A percentile compares a stretch with the other conserved stretches of the same genome.
Conservation (phyloP, 2,113 vertebrate genomes). For the Nerophis ophidion region DNA sequence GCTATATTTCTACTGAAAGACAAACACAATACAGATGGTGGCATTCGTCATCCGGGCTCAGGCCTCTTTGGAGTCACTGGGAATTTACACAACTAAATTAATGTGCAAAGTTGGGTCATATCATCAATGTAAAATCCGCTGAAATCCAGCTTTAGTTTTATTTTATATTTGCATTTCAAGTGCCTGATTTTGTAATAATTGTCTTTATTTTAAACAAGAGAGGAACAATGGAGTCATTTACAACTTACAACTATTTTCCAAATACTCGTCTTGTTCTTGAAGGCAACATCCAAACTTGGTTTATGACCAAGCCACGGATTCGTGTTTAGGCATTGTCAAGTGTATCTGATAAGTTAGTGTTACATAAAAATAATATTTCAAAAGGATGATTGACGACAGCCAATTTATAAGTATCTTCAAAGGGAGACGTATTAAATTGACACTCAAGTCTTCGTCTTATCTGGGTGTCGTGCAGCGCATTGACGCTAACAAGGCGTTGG, state of each 20-base stretch:
- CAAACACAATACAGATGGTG: too few species aligned
- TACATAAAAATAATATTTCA: not conserved
- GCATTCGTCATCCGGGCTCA: not conserved
- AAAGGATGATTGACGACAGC: constrained; percentile 42
- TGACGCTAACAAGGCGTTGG: constrained; percentile 68
- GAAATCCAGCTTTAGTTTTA: too few species aligned
- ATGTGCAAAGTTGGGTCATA: not conserved
- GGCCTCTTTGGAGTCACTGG: not conserved
- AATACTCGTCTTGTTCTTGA: not conserved
- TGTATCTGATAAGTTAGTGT: not conserved
- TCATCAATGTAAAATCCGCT: not conserved
- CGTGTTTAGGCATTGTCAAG: not conserved
- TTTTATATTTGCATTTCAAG: too few species aligned
- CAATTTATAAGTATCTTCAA: constrained; percentile 64
- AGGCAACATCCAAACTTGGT: not conserved
- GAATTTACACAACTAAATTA: not conserved
- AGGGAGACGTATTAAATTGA: constrained; percentile 74
- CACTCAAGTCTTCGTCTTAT: constrained; percentile 63
- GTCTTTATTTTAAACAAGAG: too few species aligned
- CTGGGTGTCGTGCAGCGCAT: constrained; percentile 74
- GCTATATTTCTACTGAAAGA: too few species aligned
- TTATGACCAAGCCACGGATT: too few species aligned
- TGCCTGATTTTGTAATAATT: too few species aligned
- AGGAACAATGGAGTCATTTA: too few species aligned
- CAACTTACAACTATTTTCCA: not conserved